Base-by-base conservation (phyloP, 2,888 invertebrate species). In the Caenorhabditis macrosperma region DNA sequence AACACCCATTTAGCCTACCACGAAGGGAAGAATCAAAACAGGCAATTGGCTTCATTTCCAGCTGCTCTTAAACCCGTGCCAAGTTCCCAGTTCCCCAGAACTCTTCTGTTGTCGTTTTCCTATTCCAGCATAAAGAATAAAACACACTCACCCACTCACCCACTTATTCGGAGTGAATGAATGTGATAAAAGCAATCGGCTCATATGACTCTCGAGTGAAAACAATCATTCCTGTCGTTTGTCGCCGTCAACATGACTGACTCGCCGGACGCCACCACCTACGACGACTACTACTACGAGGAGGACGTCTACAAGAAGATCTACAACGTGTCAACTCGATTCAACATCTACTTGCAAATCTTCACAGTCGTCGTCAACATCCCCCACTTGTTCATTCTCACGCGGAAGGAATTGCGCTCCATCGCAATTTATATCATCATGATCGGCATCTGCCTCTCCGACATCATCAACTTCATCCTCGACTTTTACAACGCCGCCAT, bases 391-490 rank as follows among this genome's bases (percentile, higher is more conserved):
- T n/a, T 48, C 0, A 17, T 71, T 24, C 24, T 71, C 0, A 60
- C 61, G 5, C 60, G 61, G 4, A 61, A 71, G n/a, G 44, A 61
- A 6, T n/a, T 71, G 1, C 22, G 69, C 22, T 41, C 60, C 30
- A 52, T 54, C 28, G 20, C 54, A 0, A 33, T 71, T 5, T 61
- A 44, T 54, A 71, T 71, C 2, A n/a, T 71, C 0, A 61, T 71
- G 61, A 71, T 54, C n/a, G 60, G 59, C 12, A 54, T 71, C 5
- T 61, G 69, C 22, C 4, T 61, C 2, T 52, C 38, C 24, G 69
- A 71, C 28, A 44, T 71, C 22, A 20, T 55, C 55, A 55, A 55
- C 35, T 55, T 55, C n/a, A 7, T 28, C 4, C 30, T 54, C 30
- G 54, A 54, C 30, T 30, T 54, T 9, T 30, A 54, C 17, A n/a